Base-by-base conservation (phyloP, 35 echinoderm and acorn worm genomes). In the Hemicentrotus pulcherrimus region DNA sequence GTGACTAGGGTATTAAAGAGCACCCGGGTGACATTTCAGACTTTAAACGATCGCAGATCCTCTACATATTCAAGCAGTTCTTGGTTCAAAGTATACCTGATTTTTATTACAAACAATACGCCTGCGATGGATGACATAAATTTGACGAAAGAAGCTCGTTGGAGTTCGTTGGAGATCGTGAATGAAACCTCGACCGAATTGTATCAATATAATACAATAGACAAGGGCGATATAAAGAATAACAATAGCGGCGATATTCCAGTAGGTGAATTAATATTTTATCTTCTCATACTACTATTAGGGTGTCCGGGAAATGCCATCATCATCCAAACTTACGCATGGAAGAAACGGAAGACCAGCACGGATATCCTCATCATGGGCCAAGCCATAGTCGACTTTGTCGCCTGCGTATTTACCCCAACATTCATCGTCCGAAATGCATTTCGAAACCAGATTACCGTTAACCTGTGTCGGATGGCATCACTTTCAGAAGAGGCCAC, bases 351-450 rank as follows among this genome's bases (percentile, higher is more conserved):
- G n/a, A 47, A 58, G 48, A 48, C 46, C 16, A 55, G 91, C 91
- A 93, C 91, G 16, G 47, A 93, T 33, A 48, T 93, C 91, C 91
- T 93, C 14, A 93, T 93, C 91, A 31, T 93, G 14, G 48, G 46
- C n/a, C 91, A 93, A 58, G 91, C 91, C 0, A 47, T 93, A 13
- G 47, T 93, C 91, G 91, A 93, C 48, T 58, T 93, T 46, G n/a
- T 58, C 46, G 48, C 48, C 11, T 93, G 91, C 48, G 46, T 93
- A 14, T 55, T 93, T 16, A 50, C 91, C 5, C 91, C 91, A 32
- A 15, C 30, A 6, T 47, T 93, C 15, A 58, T 93, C 46, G n/a
- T 93, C 46, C 45, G 47, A 24, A 10, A 22, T 31, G 30, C 2
- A 14, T 47, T 93, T 31, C 16, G 12, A 13, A 47, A 93, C 32